Percentiles rank a stretch among this genome's conserved stretches.
Conservation (phyloP, 37 sponge, comb jelly and placozoan species). For the Petrosia ficiformis region DNA sequence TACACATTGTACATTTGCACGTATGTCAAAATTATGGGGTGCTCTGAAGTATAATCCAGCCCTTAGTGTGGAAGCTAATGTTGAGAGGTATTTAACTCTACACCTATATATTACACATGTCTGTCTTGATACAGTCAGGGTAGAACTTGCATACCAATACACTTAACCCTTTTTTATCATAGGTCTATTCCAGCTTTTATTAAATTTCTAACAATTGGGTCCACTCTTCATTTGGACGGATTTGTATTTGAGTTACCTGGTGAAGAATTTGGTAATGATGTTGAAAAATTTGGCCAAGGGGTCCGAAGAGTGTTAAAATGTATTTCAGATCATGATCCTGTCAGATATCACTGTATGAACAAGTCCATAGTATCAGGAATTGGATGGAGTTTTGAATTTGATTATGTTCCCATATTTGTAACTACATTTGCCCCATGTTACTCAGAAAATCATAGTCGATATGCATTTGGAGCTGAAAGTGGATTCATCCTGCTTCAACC, state of each 20-base stretch:
- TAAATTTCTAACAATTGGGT: conserved; percentile 62
- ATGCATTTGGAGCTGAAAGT: conserved; percentile 62
- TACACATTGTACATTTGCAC: conserved; percentile 82
- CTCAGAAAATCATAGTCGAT: conserved; percentile 68
- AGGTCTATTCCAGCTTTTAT: conserved; percentile 73
- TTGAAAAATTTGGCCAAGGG: conserved; percentile 57
- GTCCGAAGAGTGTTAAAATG: conserved; percentile 65
- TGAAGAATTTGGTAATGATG: conserved; percentile 47
- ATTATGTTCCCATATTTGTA: conserved; percentile 44
- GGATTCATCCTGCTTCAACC: conserved; percentile 81
- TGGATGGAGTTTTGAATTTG: conserved; percentile 77
- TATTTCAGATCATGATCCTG: conserved; percentile 69
- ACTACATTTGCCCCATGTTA: conserved; percentile 91
- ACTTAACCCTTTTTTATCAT: background rate
- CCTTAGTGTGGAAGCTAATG: conserved; percentile 33
- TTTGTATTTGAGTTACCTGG: conserved; percentile 83
- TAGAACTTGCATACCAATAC: background rate
- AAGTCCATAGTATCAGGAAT: conserved; percentile 54
- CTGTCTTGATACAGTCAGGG: background rate
- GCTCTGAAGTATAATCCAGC: conserved; percentile 42
- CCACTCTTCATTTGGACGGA: conserved; percentile 59
- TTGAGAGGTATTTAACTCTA: conserved; percentile 6
- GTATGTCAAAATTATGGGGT: conserved; percentile 72
- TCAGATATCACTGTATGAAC: conserved; percentile 74
- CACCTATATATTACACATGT: background rate